Percentiles rank a stretch among this genome's conserved stretches.
Conservation (phyloP, 1,140 invertebrate species). For the Drosophila athabasca region DNA sequence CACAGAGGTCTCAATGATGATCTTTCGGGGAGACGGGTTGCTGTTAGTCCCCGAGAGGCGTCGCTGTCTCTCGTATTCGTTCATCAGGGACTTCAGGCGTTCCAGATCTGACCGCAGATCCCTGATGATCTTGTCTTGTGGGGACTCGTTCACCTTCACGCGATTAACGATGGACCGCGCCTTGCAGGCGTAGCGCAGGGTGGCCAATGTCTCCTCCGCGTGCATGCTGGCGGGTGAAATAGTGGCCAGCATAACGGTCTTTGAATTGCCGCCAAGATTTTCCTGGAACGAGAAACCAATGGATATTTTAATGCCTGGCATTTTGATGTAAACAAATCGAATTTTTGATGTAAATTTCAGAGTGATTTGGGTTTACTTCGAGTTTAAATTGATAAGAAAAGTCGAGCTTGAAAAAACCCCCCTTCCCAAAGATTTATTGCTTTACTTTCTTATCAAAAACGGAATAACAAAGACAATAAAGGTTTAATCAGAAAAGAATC, state of each 20-base stretch:
- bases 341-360: constrained; percentile 1
- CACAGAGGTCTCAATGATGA: constrained; percentile 81
- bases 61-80: constrained; percentile 85
- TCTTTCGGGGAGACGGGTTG: constrained; percentile 70
- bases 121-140: constrained; percentile 92
- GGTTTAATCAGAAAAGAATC: too few relatives aligned
- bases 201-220: constrained; percentile 92
- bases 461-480: too few relatives aligned
- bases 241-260: constrained; percentile 94
- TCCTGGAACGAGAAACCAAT: constrained; percentile 85
- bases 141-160: constrained; percentile 96
- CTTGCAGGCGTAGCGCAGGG: constrained; percentile 93
- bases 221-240: constrained; percentile 91
- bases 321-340: not conserved
- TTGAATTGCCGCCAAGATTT: constrained; percentile 95
- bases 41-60: constrained; percentile 65
- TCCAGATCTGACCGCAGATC: constrained; percentile 92
- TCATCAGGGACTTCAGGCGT: constrained; percentile 85
- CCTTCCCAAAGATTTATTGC: not conserved
- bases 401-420: too few relatives aligned
- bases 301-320: not conserved
- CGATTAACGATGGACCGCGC: constrained; percentile 97
- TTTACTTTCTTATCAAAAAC: not conserved
- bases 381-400: too few relatives aligned
- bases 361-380: not conserved